phyloP scores from a whole-genome alignment of 2,888 invertebrate genomes.

The Leuctra nigra region DNA sequence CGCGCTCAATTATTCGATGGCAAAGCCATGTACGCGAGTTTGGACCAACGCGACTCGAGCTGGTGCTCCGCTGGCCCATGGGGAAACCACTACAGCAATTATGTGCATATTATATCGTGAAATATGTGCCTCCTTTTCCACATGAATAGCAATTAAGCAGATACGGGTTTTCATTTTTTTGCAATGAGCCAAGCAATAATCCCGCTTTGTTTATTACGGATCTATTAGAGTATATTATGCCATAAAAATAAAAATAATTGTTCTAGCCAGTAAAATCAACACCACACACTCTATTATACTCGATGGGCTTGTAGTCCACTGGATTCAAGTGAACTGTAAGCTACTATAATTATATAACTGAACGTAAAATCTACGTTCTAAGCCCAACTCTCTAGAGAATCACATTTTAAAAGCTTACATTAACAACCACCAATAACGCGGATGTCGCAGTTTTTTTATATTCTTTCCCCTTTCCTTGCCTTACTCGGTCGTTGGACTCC shows the following conservation, averaged over 20 bases:
- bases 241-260: constrained; percentile 29
- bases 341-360: constrained; percentile 22
- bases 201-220: constrained; percentile 28
- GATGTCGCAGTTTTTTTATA: background rate
- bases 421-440: constrained; percentile 23
- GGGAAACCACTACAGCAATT: constrained; percentile 20
- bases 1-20: background rate
- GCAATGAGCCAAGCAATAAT: constrained; percentile 25
- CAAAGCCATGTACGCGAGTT: no score
- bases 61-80: background rate
- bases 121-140: constrained; percentile 26
- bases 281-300: constrained; percentile 21
- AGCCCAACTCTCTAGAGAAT: constrained; percentile 25
- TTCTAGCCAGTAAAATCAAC: constrained; percentile 26
- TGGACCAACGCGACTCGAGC: no score
- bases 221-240: constrained; percentile 29
- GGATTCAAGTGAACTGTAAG: constrained; percentile 17
- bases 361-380: constrained; percentile 25
- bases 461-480: no score
- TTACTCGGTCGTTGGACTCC: no score
- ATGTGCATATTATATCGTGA: constrained; percentile 27
- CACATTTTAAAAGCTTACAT: constrained; percentile 25
- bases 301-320: constrained; percentile 11
- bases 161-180: constrained; percentile 25
- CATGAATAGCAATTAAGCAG: constrained; percentile 27